A percentile compares a stretch with the other conserved stretches of the same genome.
phyloP scores from a whole-genome alignment of 2,888 invertebrate genomes.

The Merodon equestris region DNA sequence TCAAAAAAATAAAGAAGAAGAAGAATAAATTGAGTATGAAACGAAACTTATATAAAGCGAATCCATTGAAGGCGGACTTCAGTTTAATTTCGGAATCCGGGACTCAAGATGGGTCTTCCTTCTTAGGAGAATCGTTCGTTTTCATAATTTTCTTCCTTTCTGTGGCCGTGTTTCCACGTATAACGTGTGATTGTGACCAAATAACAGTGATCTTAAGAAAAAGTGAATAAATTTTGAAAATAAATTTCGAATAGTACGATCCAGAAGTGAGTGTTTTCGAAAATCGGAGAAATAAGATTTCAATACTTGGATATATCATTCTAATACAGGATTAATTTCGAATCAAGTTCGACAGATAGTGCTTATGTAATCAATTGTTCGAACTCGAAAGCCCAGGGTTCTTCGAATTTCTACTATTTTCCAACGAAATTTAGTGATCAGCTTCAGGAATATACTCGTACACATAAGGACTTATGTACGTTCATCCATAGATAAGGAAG shows the following conservation, averaged over 20 bases:
- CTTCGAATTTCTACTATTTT: too few species aligned
- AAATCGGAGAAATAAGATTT: not conserved
- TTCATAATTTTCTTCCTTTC: conserved; percentile 2
- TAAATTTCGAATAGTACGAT: conserved; percentile 1
- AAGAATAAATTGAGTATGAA: conserved; percentile 31
- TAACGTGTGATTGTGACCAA: not conserved
- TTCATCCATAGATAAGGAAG: too few species aligned
- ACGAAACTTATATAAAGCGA: conserved; percentile 61
- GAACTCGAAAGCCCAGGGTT: too few species aligned
- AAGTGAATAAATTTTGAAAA: conserved; percentile 9
- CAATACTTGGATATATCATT: too few species aligned
- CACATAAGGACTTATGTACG: too few species aligned
- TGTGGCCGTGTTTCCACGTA: too few species aligned
- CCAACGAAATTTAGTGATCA: too few species aligned
- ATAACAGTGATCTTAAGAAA: conserved; percentile 16
- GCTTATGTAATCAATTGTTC: too few species aligned
- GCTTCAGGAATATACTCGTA: too few species aligned
- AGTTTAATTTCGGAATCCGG: conserved; percentile 63
- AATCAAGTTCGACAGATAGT: too few species aligned
- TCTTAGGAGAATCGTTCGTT: conserved; percentile 30
- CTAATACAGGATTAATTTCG: too few species aligned
- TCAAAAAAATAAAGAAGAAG: conserved; percentile 32
- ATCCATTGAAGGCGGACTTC: conserved; percentile 37
- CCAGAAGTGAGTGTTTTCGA: conserved; percentile 20
- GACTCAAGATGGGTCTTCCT: conserved; percentile 62